Base-by-base conservation (phyloP, 1,140 invertebrate species). In the Drosophila tristis region DNA sequence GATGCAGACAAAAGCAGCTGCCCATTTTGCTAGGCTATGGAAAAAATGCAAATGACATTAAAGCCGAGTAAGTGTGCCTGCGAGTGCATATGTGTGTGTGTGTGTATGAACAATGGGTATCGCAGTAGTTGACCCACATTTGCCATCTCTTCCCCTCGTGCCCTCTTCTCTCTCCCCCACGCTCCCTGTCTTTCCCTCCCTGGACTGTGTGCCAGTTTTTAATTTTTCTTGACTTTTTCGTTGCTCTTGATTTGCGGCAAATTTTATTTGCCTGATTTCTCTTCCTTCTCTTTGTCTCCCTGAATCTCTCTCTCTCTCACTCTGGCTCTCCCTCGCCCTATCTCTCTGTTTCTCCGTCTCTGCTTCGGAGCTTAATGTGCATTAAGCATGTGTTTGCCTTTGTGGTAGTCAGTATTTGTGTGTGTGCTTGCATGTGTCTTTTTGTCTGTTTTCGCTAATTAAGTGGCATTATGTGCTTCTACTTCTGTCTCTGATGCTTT, bases 41-140 rank as follows among this genome's bases (percentile, higher is more conserved):
- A 60, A 67, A 76, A 75, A 75, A 85, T 86, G 78, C 74, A 86
- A 77, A 77, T 76, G 65, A 77, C 79, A 68, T 75, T 81, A 75
- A 82, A 78, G 72, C 60, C 45, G 58, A 63, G 48, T 29, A 58
- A 31, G 51, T 42, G 39, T 53, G 26, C 26, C 42, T 48, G 31
- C 42, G 42, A 35, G 44, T 25, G 9, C 48, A 16, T 25, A 54
- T 59, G 31, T 45, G 44, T 15, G 29, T 58, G 49, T 45, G 50
- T 72, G 55, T 57, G 16, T 54, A 57, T 60, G 56, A 50, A 80
- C 73, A 86, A 80, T 81, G 73, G 74, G 31, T 48, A 63, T 74
- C 61, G 54, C 61, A 81, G 73, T 86, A 80, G 78, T 85, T 85
- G 81, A 85, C 81, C 81, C 82, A 85, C 61, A 86, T 87, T 85